These are phyloP conservation scores for Akabosia matsudoensis DNA, from an alignment of 1,140 invertebrate genomes.

Conservation along the genomic window DNA sequence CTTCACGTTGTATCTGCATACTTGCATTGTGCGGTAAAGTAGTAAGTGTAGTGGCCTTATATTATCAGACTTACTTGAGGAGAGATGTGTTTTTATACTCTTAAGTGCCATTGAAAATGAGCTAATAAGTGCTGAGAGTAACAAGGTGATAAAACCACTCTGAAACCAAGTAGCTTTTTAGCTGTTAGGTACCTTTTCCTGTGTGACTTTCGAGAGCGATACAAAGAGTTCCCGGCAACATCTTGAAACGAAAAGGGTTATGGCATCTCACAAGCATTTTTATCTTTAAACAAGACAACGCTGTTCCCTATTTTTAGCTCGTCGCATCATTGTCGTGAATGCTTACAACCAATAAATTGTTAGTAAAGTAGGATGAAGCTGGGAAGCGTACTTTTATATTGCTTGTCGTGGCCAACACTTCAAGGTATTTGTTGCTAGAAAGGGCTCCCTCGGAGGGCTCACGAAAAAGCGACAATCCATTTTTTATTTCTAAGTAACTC, in stretches of 20 bases:
- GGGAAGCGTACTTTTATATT: not conserved
- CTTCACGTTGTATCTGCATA: too few species aligned
- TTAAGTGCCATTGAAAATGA: not conserved
- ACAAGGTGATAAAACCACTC: slow-evolving; percentile 18
- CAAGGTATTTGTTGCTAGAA: slow-evolving; percentile 4
- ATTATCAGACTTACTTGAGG: too few species aligned
- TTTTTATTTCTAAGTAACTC: too few species aligned
- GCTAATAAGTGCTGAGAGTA: slow-evolving; percentile 21
- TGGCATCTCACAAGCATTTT: not conserved
- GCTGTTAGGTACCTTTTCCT: slow-evolving; percentile 5
- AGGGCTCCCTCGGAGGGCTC: slow-evolving; percentile 23
- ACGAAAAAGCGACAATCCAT: slow-evolving; percentile 10
- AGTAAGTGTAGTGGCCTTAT: not conserved
- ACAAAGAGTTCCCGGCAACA: not conserved
- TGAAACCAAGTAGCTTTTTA: slow-evolving; percentile 18
- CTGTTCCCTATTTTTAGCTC: not conserved
- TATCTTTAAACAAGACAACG: not conserved
- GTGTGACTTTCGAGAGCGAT: not conserved
- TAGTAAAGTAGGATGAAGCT: not conserved
- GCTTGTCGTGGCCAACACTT: not conserved
- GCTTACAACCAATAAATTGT: too few species aligned
- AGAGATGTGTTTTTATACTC: not conserved
- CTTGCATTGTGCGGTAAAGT: not conserved
- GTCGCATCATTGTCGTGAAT: not conserved
- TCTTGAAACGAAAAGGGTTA: not conserved